Conservation (phyloP, 2,888 invertebrate genomes). For the Lumbricus terrestris region DNA sequence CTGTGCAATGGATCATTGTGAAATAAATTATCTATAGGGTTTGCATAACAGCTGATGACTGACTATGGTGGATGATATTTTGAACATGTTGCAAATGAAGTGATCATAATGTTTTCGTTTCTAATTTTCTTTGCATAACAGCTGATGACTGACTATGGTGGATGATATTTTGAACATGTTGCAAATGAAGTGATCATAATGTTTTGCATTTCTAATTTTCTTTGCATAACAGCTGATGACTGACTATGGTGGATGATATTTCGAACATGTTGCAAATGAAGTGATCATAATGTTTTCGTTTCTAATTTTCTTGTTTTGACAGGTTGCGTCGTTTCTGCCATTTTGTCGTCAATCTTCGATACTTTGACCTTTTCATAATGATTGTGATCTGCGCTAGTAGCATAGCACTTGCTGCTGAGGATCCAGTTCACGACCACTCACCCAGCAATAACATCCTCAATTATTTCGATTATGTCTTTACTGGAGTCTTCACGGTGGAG, state of each 20-base stretch:
- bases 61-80: neutral
- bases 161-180: neutral
- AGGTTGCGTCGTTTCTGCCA: slow-evolving; percentile 96
- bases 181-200: neutral
- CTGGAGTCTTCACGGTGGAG: slow-evolving; percentile 98
- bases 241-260: neutral
- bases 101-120: neutral
- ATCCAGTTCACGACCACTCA: slow-evolving; percentile 86
- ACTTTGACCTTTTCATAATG: slow-evolving; percentile 99
- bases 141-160: neutral
- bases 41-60: neutral
- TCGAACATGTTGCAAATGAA: neutral
- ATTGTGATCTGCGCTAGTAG: slow-evolving; percentile 98
- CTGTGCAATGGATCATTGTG: neutral
- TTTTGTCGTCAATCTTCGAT: slow-evolving; percentile 97
- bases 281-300: neutral
- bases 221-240: neutral
- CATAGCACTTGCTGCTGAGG: slow-evolving; percentile 97
- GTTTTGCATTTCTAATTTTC: neutral
- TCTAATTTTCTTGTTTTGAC: slow-evolving; percentile 55
- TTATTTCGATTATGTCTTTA: slow-evolving; percentile 99
- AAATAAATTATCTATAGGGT: too few relatives aligned
- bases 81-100: neutral
- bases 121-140: neutral
- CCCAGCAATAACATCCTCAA: slow-evolving; percentile 84